Evolutionary conservation across 2,797 vertebrate species (phyloP), one percentile per base, ranked within the genome.

Genomic region (Poecilia gillii): DNA sequence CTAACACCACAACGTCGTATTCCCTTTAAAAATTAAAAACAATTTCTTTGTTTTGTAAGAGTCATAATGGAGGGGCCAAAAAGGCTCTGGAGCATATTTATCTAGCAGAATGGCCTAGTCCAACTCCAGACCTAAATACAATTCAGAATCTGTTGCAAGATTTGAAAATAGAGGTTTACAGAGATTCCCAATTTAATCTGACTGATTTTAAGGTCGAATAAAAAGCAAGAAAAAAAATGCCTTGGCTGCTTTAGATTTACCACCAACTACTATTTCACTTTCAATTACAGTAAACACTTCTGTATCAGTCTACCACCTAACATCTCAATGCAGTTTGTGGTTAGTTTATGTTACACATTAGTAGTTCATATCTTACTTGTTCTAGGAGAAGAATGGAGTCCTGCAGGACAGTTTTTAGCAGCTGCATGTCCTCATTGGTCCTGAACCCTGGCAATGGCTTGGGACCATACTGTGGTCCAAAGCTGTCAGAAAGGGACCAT

Each of bases 381-480:
- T 99, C 97, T 73, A 99, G 95, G 85, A 98, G 96, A 85, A 96
- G 93, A 73, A 99, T 98, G 23, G 98, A 99, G 86, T 99, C 97
- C 91, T 94, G 96, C 33, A 99, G 95, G 25, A 99, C 97, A 14
- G 95, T 94, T 91, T 96, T 98, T 78, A 99, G 88, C 1, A 95
- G 93, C 78, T 87, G 95, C 75, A 80, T 92, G 81, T 93, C 96
- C 86, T 93, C 95, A 87, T 66, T 93, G 90, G 43, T 94, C 92
- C 92, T 94, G 0, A 88, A 92, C 31, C 77, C 89, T 5, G 92
- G 81, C 66, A 92, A 94, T 74, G 86, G 94, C 90, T 92, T 94
- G 39, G 95, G 88, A 62, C 92, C 88, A 64, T 90, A 91, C 78
- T 96, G 94, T 77, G 96, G 84, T 2, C 90, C 89, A 80, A 97